These are phyloP conservation scores for Drosophila novamexicana DNA, from an alignment of 1,140 invertebrate genomes.

Conservation along the genomic window DNA sequence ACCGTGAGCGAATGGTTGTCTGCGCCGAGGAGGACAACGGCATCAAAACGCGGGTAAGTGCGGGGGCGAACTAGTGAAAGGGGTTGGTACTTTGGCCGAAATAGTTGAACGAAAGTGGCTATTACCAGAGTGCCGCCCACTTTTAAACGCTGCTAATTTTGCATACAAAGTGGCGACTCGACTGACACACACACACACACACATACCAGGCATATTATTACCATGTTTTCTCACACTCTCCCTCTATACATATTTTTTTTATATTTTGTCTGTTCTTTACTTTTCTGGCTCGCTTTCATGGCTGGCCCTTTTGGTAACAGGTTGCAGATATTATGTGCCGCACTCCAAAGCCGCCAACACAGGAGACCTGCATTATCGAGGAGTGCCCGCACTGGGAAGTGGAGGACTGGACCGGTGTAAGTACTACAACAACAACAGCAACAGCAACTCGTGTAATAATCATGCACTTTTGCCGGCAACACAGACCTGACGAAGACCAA, in stretches of 20 bases:
- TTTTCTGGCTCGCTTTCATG: conserved; percentile 9
- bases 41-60: conserved; percentile 88
- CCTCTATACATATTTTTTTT: conserved; percentile 23
- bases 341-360: conserved; percentile 89
- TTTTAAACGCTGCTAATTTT: conserved; percentile 59
- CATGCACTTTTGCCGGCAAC: conserved; percentile 57
- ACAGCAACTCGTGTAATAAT: conserved; percentile 68
- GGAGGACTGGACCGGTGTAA: conserved; percentile 94
- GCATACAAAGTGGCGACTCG: conserved; percentile 47
- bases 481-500: conserved; percentile 20
- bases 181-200: conserved; percentile 21
- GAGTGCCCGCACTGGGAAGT: conserved; percentile 94
- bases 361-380: conserved; percentile 92
- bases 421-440: conserved; percentile 66
- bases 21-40: conserved; percentile 91
- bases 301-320: conserved; percentile 79
- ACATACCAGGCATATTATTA: conserved; percentile 55
- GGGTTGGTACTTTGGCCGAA: conserved; percentile 11
- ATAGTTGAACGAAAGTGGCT: conserved; percentile 54
- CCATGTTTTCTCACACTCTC: conserved; percentile 42
- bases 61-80: conserved; percentile 6
- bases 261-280: conserved; percentile 18
- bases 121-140: conserved; percentile 51
- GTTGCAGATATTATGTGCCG: conserved; percentile 90
- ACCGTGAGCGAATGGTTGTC: conserved; percentile 90